Base-by-base conservation (phyloP, 2,888 invertebrate species). In the Conops quadrifasciatus region DNA sequence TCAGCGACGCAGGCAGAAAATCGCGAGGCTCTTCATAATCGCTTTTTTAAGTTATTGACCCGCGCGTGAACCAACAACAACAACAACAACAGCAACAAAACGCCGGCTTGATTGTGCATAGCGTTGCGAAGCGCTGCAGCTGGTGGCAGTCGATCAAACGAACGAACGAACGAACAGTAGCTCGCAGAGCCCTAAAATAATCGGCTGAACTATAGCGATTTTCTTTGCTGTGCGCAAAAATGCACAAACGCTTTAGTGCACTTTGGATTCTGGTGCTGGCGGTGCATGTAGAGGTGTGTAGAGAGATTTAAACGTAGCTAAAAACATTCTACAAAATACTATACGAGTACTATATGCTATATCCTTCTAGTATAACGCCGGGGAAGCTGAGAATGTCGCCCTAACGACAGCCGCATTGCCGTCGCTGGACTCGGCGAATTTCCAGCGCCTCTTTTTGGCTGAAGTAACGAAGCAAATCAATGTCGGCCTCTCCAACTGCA, bases 51-150 rank as follows among this genome's bases (percentile, higher is more conserved):
- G 24, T 58, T 21, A 15, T 28, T 58, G 58, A 58, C 58, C 58
- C 26, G 58, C 28, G 24, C 11, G 58, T 28, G 58, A 58, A 58
- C 58, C 58, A 28, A 49, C 15, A 49, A 11, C 58, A 58, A 58
- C 53, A 13, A 58, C 24, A 26, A n/a, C n/a, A n/a, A n/a, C n/a
- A n/a, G n/a, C n/a, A n/a, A n/a, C n/a, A n/a, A n/a, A n/a, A n/a
- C n/a, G n/a, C n/a, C n/a, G n/a, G n/a, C n/a, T n/a, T n/a, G n/a
- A 36, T 36, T 36, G 4, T 36, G 4, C 36, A 9, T 9, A 36
- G 4, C 4, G 9, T 36, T 36, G 9, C 36, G 4, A 9, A 36
- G 4, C 9, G 36, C 36, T n/a, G n/a, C n/a, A n/a, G n/a, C n/a
- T n/a, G n/a, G 36, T 36, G 4, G 36, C 9, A 36, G 9, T 36